Base-by-base conservation (phyloP, 1,140 invertebrate genomes). In the Schlechtendalia chinensis region DNA sequence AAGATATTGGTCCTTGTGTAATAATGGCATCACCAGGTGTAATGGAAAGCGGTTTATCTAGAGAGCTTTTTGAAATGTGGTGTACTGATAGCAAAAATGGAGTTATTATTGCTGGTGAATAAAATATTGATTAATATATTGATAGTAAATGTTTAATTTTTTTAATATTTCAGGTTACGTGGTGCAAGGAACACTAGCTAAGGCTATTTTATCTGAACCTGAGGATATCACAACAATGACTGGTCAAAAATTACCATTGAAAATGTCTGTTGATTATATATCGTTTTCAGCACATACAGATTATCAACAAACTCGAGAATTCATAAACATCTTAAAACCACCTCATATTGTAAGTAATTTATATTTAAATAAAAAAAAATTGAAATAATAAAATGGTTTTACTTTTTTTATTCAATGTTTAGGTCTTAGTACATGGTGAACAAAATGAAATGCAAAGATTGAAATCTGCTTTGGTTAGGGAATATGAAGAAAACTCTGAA, bases 261-360 rank as follows among this genome's bases (percentile, higher is more conserved):
- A 98, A 86, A 96, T 97, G 93, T 97, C 96, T 0, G 97, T 99
- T 0, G 97, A 98, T 86, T 99, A 99, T 85, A 99, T 99, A 83
- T 98, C 96, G 0, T 99, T 99, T 87, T 99, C 97, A 0, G 98
- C 98, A 1, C 98, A 99, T 85, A 99, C 98, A 0, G 98, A 99
- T 87, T 99, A 98, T 86, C 93, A 98, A 85, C 98, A 99, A 88
- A 99, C 98, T 0, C 96, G 94, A 29, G 97, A 98, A 87, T 99
- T 99, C 84, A 95, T 99, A 82, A 89, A 96, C 47, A 91, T 93
- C 54, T 87, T 99, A 19, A 96, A 96, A 85, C 98, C 98, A 22
- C 93, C 95, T 0, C 96, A 99, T 88, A 94, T 99, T 67, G 95
- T 94, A 86, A 87, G 89, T 88, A 50, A n/a, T 4, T 81, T 19